Evolutionary conservation across 37 sponge, comb jelly and placozoan species (phyloP), one percentile per base, ranked within the genome.

Genomic region (Amphimedon queenslandica): DNA sequence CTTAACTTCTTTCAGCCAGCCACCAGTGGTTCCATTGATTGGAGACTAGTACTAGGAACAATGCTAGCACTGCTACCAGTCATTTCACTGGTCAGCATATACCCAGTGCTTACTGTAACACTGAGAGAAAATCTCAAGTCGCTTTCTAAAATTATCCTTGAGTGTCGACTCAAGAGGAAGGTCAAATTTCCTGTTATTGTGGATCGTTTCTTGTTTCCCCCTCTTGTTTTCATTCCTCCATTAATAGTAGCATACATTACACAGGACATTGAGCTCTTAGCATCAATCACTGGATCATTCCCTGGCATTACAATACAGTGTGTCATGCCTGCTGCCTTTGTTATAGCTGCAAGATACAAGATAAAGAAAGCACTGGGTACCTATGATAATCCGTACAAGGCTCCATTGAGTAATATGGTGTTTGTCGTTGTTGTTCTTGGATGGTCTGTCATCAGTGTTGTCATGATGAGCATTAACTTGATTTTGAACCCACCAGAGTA

Each of bases 291-390:
- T 2, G 99, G 99, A 0, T 87, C 99, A 0, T 89, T 84, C 38
- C 91, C 94, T 27, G 99, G 99, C 2, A 88, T 95, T 4, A 88
- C 91, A 24, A 91, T 99, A 1, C 99, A 99, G 76, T 99, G 95
- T 65, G 68, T 99, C 28, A 93, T 99, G 16, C 99, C 99, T n/a
- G 89, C 70, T 0, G 73, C 87, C 2, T 76, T 96, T 21, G 97
- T 81, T 1, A 82, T 81, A 47, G 55, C 57, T 37, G 95, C 75
- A 2, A 77, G 79, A 64, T 71, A 84, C 33, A 69, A 68, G 23
- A 72, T 88, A n/a, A 71, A 58, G 47, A 86, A 69, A 41, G 56
- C 58, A 47, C 24, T 71, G 21, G 57, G 58, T n/a, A 55, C 58
- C 1, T 87, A 96, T 57, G 31, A 57, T 27, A 96, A 96, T 64